phyloP scores from a whole-genome alignment of 2,797 vertebrate species.

The Caiman crocodilus region DNA sequence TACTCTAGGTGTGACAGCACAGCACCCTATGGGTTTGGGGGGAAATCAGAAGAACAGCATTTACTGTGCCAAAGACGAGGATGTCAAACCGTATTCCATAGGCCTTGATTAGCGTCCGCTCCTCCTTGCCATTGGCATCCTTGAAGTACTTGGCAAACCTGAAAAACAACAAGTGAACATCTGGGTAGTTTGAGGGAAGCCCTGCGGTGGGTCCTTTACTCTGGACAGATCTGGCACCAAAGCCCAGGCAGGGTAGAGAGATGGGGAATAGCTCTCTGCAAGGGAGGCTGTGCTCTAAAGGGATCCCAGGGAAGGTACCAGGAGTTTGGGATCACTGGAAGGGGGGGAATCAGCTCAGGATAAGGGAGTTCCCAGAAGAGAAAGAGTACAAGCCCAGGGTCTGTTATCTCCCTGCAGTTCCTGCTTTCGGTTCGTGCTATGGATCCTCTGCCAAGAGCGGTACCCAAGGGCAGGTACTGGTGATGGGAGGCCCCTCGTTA shows the following conservation, averaged over 20 bases:
- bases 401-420: background rate
- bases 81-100: conserved; percentile 91
- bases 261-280: background rate
- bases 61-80: conserved; percentile 90
- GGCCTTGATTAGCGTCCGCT: conserved; percentile 88
- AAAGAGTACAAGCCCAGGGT: background rate
- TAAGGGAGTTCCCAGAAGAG: background rate
- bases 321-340: background rate
- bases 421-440: background rate
- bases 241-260: background rate
- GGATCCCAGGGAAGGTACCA: background rate
- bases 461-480: background rate
- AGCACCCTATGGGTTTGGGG: too few species aligned
- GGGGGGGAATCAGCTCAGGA: background rate
- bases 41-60: background rate
- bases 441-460: background rate
- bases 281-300: background rate
- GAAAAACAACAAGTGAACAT: conserved; percentile 25
- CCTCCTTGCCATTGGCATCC: conserved; percentile 74
- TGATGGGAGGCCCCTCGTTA: background rate
- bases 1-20: background rate
- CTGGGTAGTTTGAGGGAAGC: background rate
- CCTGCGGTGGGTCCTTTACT: background rate
- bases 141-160: conserved; percentile 88
- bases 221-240: background rate